Percentiles rank a stretch among this genome's conserved stretches.
These are phyloP conservation scores for Dynastes hyllus DNA, from an alignment of 2,888 invertebrate species.

Conservation along the genomic window DNA sequence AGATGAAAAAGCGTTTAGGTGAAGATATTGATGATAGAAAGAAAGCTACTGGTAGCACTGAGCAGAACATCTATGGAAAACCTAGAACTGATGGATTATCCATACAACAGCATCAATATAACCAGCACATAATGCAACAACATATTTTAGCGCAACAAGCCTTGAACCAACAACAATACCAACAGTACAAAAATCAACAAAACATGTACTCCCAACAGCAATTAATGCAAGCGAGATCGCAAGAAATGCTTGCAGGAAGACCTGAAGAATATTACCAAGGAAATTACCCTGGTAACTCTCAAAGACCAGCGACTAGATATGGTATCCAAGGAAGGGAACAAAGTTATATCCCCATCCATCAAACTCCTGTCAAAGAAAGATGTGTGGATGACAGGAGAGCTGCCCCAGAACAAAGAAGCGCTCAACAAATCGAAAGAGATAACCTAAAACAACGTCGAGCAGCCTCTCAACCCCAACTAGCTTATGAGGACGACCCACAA, in stretches of 20 bases:
- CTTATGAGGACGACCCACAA: slow-evolving; percentile 72
- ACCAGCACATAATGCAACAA: slow-evolving; percentile 71
- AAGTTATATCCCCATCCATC: slow-evolving; percentile 62
- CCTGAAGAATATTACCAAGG: slow-evolving; percentile 69
- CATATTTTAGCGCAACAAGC: slow-evolving; percentile 70
- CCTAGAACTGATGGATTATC: slow-evolving; percentile 72
- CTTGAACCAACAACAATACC: slow-evolving; percentile 68
- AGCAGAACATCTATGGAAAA: slow-evolving; percentile 78
- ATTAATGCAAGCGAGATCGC: slow-evolving; percentile 72
- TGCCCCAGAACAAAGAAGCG: slow-evolving; percentile 72
- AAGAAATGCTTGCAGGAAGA: slow-evolving; percentile 74
- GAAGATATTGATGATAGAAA: slow-evolving; percentile 72
- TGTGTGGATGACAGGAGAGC: slow-evolving; percentile 58
- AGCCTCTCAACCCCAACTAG: slow-evolving; percentile 80
- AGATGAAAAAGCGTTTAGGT: slow-evolving; percentile 70
- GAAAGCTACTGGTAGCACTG: slow-evolving; percentile 69
- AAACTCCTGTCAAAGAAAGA: slow-evolving; percentile 56
- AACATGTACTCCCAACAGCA: slow-evolving; percentile 68
- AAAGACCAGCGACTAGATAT: slow-evolving; percentile 59
- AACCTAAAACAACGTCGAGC: slow-evolving; percentile 77
- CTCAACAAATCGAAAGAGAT: slow-evolving; percentile 78
- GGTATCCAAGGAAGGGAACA: slow-evolving; percentile 60
- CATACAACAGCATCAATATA: slow-evolving; percentile 66
- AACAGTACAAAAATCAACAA: slow-evolving; percentile 69
- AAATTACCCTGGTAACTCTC: slow-evolving; percentile 62